Conservation (phyloP, 2,797 vertebrate genomes). For the Pampus argenteus region DNA sequence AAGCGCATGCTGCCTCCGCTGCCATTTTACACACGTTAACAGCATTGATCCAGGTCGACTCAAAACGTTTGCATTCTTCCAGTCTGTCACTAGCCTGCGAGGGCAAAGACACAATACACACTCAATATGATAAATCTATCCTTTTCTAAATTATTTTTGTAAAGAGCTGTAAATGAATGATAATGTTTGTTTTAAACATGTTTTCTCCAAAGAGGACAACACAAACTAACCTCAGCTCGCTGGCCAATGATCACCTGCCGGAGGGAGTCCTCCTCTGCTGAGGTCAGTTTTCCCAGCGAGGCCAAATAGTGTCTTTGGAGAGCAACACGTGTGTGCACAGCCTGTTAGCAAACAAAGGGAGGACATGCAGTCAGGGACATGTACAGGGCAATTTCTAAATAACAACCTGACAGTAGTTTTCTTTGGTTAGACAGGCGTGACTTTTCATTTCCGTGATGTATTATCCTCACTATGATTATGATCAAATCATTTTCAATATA, state of each 20-base stretch:
- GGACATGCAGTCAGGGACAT: conserved; percentile 21
- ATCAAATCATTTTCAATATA: neutral
- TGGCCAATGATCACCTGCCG: conserved; percentile 93
- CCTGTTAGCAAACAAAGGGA: conserved; percentile 78
- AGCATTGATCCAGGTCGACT: conserved; percentile 91
- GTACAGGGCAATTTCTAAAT: neutral
- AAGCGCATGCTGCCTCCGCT: conserved; percentile 89
- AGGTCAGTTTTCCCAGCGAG: conserved; percentile 89
- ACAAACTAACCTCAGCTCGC: conserved; percentile 88
- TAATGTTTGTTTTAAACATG: neutral
- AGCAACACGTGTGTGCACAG: conserved; percentile 90
- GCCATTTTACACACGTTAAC: conserved; percentile 92
- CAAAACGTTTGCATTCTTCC: conserved; percentile 89
- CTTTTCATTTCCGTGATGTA: neutral
- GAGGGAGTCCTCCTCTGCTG: conserved; percentile 90
- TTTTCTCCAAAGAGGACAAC: neutral
- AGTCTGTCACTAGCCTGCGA: conserved; percentile 88
- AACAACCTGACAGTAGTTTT: neutral
- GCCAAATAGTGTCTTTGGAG: conserved; percentile 91
- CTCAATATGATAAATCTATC: neutral
- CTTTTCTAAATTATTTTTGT: too few relatives aligned
- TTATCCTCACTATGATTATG: neutral
- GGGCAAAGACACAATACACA: conserved; percentile 21
- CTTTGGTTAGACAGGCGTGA: neutral
- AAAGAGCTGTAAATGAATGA: too few relatives aligned